A percentile compares a stretch with the other conserved stretches of the same genome.
Conservation (phyloP, 1,140 invertebrate genomes). For the Papilio polytes region DNA sequence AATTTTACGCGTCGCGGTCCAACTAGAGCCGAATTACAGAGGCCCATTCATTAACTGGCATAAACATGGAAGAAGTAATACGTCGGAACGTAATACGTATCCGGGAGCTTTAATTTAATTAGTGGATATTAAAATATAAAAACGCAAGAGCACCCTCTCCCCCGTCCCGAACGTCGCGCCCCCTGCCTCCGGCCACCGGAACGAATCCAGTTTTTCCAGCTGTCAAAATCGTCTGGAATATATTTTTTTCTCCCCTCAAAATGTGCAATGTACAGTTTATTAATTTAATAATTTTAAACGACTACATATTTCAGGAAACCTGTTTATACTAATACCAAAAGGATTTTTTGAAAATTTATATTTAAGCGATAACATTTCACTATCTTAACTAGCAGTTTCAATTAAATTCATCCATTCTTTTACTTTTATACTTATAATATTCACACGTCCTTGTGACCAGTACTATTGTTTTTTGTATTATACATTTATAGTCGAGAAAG, state of each 20-base stretch:
- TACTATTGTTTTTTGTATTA: neutral
- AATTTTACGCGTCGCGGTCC: slow-evolving; percentile 38
- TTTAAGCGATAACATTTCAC: too few relatives aligned
- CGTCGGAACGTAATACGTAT: slow-evolving; percentile 47
- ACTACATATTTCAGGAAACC: neutral
- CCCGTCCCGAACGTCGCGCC: neutral
- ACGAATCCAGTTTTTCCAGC: slow-evolving; percentile 39
- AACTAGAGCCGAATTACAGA: slow-evolving; percentile 40
- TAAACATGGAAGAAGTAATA: slow-evolving; percentile 49
- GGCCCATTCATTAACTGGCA: slow-evolving; percentile 47
- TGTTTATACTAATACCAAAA: neutral
- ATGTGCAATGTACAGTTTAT: slow-evolving; percentile 5
- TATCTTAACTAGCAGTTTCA: neutral
- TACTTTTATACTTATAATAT: neutral
- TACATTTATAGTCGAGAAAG: neutral
- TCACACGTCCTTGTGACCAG: neutral
- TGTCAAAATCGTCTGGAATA: slow-evolving; percentile 38
- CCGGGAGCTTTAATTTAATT: slow-evolving; percentile 49
- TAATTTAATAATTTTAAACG: neutral
- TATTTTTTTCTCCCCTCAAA: slow-evolving; percentile 28
- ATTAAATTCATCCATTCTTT: neutral
- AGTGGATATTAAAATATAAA: slow-evolving; percentile 39
- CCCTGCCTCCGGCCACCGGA: slow-evolving; percentile 20
- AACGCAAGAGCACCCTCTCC: slow-evolving; percentile 28
- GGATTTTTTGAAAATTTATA: neutral